phyloP scores from a whole-genome alignment of 2,888 invertebrate species.

The Eumerus sabulonum region DNA sequence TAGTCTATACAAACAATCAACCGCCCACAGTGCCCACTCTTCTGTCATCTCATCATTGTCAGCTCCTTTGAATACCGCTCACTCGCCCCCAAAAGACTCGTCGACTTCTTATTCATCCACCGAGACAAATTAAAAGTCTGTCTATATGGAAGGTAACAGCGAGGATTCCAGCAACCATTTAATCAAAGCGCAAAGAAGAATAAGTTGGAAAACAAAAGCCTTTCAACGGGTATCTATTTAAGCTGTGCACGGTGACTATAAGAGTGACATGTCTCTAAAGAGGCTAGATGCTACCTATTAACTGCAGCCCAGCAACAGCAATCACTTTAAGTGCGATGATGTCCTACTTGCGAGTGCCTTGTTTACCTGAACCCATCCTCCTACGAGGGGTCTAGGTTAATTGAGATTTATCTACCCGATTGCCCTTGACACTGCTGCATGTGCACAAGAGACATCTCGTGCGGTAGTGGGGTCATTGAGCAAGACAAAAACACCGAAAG shows the following conservation, averaged over 20 bases:
- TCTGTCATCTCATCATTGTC: too few relatives aligned
- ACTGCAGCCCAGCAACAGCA: too few relatives aligned
- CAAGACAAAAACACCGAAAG: slow-evolving; percentile 51
- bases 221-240: too few relatives aligned
- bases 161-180: slow-evolving; percentile 23
- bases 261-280: too few relatives aligned
- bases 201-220: slow-evolving; percentile 15
- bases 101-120: slow-evolving; percentile 1
- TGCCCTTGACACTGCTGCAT: slow-evolving; percentile 29
- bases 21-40: too few relatives aligned
- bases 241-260: too few relatives aligned
- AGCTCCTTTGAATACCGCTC: too few relatives aligned
- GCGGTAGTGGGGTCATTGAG: slow-evolving; percentile 13
- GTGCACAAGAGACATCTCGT: slow-evolving; percentile 33
- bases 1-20: slow-evolving; percentile 7
- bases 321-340: neutral
- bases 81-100: slow-evolving; percentile 11
- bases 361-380: neutral
- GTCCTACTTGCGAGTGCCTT: slow-evolving; percentile 19
- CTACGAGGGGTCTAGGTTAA: slow-evolving; percentile 3
- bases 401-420: neutral
- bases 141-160: slow-evolving; percentile 9
- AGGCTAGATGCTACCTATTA: too few relatives aligned
- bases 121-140: slow-evolving; percentile 34
- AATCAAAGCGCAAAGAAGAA: slow-evolving; percentile 27